A percentile compares a stretch with the other conserved stretches of the same genome.
Conservation (phyloP, 1,140 invertebrate genomes). For the Leptopilina clavipes region DNA sequence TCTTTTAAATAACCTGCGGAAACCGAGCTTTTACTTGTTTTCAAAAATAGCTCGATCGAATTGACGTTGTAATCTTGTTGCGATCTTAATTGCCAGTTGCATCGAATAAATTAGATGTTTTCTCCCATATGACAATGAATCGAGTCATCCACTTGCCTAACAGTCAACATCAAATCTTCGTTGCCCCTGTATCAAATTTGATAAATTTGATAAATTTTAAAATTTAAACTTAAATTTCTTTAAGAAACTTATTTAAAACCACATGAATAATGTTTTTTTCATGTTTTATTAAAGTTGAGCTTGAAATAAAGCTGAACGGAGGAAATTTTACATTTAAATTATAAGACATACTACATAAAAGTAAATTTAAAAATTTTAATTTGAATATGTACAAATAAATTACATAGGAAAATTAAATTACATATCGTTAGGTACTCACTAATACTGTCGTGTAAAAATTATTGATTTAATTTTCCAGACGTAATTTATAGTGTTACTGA, state of each 20-base stretch:
- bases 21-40: neutral
- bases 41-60: neutral
- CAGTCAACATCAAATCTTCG: neutral
- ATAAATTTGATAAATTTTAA: no score
- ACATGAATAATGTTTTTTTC: no score
- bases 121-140: neutral
- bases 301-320: no score
- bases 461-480: slow-evolving; percentile 1
- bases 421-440: neutral
- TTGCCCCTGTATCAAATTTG: neutral
- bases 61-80: slow-evolving; percentile 15
- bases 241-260: no score
- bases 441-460: neutral
- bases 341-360: no score
- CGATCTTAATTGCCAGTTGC: neutral
- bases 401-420: neutral
- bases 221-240: no score
- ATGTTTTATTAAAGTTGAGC: no score
- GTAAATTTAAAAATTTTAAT: neutral
- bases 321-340: no score
- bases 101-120: neutral
- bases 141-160: neutral
- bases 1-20: neutral
- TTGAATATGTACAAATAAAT: neutral
- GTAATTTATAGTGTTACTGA: neutral